Conservation (phyloP, 23 tunicate genomes). For the Halocynthia roretzi region DNA sequence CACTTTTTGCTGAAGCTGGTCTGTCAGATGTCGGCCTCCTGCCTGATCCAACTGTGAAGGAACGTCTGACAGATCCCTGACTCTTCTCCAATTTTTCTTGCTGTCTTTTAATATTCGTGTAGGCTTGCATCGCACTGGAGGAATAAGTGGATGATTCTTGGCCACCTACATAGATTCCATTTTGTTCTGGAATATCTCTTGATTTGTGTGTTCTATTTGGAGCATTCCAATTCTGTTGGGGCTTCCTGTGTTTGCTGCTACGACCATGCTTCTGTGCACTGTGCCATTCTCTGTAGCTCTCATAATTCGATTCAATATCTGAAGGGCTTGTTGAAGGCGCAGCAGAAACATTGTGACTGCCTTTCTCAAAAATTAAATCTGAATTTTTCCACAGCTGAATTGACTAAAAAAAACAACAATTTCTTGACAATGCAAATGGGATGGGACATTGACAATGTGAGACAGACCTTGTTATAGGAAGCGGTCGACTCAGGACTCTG, state of each 20-base stretch:
- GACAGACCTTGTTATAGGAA: not conserved
- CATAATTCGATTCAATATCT: no score
- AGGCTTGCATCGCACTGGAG: slow-evolving; percentile 15
- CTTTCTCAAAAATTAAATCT: not conserved
- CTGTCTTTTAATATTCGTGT: slow-evolving; percentile 20
- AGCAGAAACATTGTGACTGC: no score
- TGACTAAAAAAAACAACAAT: slow-evolving; percentile 19
- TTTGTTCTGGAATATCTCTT: slow-evolving; percentile 11
- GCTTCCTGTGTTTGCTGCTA: no score
- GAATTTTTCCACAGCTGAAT: slow-evolving; percentile 38
- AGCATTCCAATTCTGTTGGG: not conserved
- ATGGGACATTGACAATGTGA: not conserved
- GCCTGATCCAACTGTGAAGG: slow-evolving; percentile 73
- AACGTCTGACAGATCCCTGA: slow-evolving; percentile 17
- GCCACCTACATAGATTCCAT: slow-evolving; percentile 10
- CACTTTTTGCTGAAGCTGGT: slow-evolving; percentile 70
- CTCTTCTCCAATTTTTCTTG: not conserved
- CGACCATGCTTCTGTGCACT: no score
- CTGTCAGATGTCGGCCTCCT: slow-evolving; percentile 47
- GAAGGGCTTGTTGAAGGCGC: no score
- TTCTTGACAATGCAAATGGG: not conserved
- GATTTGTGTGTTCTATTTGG: slow-evolving; percentile 16
- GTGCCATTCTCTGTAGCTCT: no score
- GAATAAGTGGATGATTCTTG: not conserved
- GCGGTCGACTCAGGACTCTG: not conserved